phyloP scores from a whole-genome alignment of 2,797 vertebrate genomes.

The Austrolebias charrua region DNA sequence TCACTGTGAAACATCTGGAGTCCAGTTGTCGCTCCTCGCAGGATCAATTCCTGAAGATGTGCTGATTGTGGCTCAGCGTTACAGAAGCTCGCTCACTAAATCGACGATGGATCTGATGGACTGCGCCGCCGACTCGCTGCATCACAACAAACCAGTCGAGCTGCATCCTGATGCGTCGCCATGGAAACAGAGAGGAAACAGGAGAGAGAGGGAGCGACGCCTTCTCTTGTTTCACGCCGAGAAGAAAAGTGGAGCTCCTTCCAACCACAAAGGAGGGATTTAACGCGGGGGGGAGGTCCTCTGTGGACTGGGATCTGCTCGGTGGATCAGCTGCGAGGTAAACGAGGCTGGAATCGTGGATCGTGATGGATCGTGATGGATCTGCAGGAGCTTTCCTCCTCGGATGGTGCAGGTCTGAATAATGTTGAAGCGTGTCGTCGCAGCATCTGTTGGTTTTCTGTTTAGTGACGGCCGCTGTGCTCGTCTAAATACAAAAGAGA shows the following conservation, averaged over 20 bases:
- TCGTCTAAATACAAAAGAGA: no score
- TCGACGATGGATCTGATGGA: constrained; percentile 69
- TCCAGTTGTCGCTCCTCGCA: not conserved
- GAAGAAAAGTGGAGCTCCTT: constrained; percentile 36
- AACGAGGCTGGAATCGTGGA: constrained; percentile 10
- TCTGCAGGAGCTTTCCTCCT: constrained; percentile 42
- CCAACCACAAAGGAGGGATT: constrained; percentile 16
- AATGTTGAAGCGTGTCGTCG: not conserved
- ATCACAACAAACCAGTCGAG: constrained; percentile 78
- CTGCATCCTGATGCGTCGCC: constrained; percentile 85
- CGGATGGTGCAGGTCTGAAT: not conserved
- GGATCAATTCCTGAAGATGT: constrained; percentile 24
- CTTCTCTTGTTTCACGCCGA: constrained; percentile 49
- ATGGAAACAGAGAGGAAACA: constrained; percentile 84
- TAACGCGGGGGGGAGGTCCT: constrained; percentile 30
- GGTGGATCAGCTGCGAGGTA: constrained; percentile 49
- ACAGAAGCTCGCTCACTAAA: constrained; percentile 9
- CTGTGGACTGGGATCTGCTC: constrained; percentile 42
- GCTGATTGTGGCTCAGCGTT: constrained; percentile 20
- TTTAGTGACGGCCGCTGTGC: not conserved
- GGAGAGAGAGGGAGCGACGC: constrained; percentile 37
- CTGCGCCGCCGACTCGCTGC: constrained; percentile 69
- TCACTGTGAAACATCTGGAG: no score
- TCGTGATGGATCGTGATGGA: not conserved
- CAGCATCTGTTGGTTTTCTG: not conserved